Percentiles rank a stretch among this genome's conserved stretches.
Conservation (phyloP, 2,113 vertebrate species). For the Chlorocebus sabaeus region DNA sequence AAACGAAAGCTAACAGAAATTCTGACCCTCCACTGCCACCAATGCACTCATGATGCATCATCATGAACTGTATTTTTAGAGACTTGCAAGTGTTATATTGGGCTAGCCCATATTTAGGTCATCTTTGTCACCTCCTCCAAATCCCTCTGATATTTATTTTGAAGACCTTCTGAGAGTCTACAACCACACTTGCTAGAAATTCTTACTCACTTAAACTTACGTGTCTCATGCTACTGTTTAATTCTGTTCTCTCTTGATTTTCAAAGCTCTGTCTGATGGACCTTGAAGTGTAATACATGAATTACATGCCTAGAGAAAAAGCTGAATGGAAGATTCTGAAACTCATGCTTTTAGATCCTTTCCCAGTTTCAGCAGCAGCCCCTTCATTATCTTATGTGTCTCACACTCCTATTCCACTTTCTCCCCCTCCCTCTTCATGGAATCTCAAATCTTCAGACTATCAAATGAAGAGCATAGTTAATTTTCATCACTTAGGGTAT, state of each 20-base stretch:
- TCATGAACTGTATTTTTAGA: slow-evolving; percentile 55
- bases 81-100: slow-evolving; percentile 14
- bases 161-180: neutral
- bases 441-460: neutral
- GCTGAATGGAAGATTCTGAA: neutral
- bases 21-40: slow-evolving; percentile 12
- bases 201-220: neutral
- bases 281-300: neutral
- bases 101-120: slow-evolving; percentile 15
- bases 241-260: neutral
- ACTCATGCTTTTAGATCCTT: neutral
- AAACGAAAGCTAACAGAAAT: slow-evolving; percentile 15
- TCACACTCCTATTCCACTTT: neutral
- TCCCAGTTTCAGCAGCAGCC: neutral
- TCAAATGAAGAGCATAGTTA: neutral
- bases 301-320: neutral
- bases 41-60: neutral
- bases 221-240: neutral
- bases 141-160: slow-evolving; percentile 19
- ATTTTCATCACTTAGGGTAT: neutral
- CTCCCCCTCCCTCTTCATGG: neutral
- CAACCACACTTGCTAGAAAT: neutral
- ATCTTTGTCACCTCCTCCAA: neutral
- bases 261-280: neutral
- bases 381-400: neutral